These are phyloP conservation scores for Melanotaenia maccullochi DNA, from an alignment of 2,797 vertebrate species.

Conservation along the genomic window DNA sequence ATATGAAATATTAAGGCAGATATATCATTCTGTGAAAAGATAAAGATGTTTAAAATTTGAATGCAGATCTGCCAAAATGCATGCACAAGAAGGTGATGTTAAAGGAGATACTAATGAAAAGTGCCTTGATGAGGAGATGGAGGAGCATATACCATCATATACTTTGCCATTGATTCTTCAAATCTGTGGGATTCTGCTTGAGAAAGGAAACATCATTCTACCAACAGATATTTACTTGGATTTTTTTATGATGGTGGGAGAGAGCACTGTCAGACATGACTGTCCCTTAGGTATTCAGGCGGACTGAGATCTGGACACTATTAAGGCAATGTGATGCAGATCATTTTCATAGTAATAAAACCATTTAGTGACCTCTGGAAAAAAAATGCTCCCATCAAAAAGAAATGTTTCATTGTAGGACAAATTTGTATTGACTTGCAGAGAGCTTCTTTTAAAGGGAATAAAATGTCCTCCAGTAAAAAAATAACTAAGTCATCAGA, in stretches of 20 bases:
- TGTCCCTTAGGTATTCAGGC: neutral
- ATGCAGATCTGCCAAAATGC: neutral
- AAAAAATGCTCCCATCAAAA: neutral
- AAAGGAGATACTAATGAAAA: too few relatives aligned
- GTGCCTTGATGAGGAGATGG: neutral
- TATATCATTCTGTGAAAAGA: neutral
- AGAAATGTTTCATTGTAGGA: neutral
- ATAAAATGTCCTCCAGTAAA: too few relatives aligned
- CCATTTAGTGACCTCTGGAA: neutral
- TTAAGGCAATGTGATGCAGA: neutral
- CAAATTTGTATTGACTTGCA: neutral
- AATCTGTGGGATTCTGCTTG: neutral
- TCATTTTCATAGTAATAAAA: neutral
- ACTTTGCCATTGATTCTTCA: neutral
- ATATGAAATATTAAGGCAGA: neutral
- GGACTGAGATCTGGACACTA: neutral
- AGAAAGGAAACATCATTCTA: too few relatives aligned
- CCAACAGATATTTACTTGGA: neutral
- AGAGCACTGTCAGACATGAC: neutral
- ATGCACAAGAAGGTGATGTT: neutral
- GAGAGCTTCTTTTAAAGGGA: neutral
- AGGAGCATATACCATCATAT: neutral
- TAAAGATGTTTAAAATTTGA: neutral
- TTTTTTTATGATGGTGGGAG: neutral
- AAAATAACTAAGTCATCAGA: too few relatives aligned